These are phyloP conservation scores for Brachystomella parvula DNA, from an alignment of 1,140 invertebrate genomes.

Conservation along the genomic window DNA sequence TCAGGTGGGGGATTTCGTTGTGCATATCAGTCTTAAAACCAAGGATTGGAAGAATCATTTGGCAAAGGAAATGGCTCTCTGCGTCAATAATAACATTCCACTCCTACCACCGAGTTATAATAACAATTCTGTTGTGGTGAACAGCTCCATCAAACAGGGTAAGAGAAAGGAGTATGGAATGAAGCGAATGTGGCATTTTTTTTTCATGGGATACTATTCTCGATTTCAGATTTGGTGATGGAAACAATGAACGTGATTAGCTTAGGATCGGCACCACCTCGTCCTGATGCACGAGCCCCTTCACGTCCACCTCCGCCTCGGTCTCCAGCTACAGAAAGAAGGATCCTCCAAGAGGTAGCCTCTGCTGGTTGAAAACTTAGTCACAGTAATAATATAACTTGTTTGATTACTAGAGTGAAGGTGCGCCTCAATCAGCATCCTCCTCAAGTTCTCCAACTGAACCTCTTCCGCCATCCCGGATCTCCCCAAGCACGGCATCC, in stretches of 20 bases:
- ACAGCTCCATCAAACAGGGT: slow-evolving; percentile 1
- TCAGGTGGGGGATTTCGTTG: slow-evolving; percentile 57
- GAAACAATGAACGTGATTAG: slow-evolving; percentile 7
- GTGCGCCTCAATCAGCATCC: slow-evolving; percentile 13
- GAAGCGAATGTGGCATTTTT: not conserved
- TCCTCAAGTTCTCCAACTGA: slow-evolving; percentile 33
- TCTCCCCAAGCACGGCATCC: slow-evolving; percentile 40
- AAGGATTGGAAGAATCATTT: slow-evolving; percentile 72
- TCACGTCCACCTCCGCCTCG: slow-evolving; percentile 35
- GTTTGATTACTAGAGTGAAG: not conserved
- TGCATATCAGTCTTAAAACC: slow-evolving; percentile 71
- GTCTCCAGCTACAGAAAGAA: slow-evolving; percentile 36
- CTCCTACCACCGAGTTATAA: slow-evolving; percentile 44
- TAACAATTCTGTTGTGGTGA: slow-evolving; percentile 19
- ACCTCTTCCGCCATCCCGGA: slow-evolving; percentile 48
- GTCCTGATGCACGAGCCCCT: slow-evolving; percentile 16
- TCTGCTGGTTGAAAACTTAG: not conserved
- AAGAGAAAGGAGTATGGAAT: not conserved
- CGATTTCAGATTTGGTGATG: slow-evolving; percentile 15
- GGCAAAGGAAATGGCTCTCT: slow-evolving; percentile 70
- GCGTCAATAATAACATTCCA: slow-evolving; percentile 71
- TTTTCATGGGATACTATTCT: slow-evolving; percentile 3
- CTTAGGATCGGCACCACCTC: slow-evolving; percentile 6
- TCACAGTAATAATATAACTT: not conserved
- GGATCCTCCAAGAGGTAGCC: slow-evolving; percentile 20